Base-by-base conservation (phyloP, 2,113 vertebrate species). In the Etheostoma cragini region DNA sequence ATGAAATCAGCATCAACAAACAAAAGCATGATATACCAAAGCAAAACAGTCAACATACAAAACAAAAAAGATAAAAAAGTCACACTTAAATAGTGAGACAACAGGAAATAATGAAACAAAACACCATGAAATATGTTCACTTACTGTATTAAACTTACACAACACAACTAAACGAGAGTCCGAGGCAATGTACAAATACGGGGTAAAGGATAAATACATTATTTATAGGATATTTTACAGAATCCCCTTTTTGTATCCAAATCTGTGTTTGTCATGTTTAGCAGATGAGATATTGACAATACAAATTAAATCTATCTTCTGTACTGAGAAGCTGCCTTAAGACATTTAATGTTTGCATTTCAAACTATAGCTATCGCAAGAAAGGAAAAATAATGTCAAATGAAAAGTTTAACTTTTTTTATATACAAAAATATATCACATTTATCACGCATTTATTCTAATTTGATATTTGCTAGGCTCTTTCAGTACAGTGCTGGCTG, bases 191-290 rank as follows among this genome's bases (percentile, higher is more conserved):
- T 97, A 97, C 97, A 98, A 97, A 97, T 96, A 96, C 3, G 38
- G 38, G 10, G 11, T 95, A 95, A 96, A 95, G 97, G 97, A 97
- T 97, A 98, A 98, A 98, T 98, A 98, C 97, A 98, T 97, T 97
- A 98, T 98, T 98, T 98, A 97, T 98, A 98, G 96, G 96, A 96
- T 96, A 97, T 97, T 97, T 97, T 97, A 98, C 97, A 98, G 95
- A 90, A 96, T 94, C 88, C 92, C 94, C 94, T 94, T 87, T 93
- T 93, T 94, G 89, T 92, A 90, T 93, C 90, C 92, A 93, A 93
- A 94, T 90, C 88, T 82, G 87, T 89, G 89, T 90, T 91, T 92
- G 84, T 88, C 84, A 76, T 89, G 88, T 95, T 95, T 96, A 96
- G 95, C 96, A 96, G 96, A 96, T 96, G 95, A 96, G 95, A 96